phyloP scores from a whole-genome alignment of 2,797 vertebrate species.

The Oreonectes daqikongensis region DNA sequence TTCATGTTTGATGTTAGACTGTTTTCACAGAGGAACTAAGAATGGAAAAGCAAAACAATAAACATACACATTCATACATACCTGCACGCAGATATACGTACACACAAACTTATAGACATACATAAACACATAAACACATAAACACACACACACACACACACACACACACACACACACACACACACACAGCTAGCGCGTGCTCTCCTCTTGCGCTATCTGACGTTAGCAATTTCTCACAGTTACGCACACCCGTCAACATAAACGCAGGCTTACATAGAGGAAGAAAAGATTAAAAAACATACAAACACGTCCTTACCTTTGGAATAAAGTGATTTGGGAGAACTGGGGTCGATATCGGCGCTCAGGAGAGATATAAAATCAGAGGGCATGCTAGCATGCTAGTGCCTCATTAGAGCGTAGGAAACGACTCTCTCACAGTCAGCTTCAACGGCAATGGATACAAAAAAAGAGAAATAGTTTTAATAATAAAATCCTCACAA shows the following conservation, averaged over 20 bases:
- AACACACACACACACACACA: neutral
- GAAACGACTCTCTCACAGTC: constrained; percentile 73
- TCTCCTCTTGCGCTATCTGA: constrained; percentile 29
- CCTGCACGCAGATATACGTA: too few relatives aligned
- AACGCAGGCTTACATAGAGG: neutral
- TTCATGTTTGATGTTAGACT: neutral
- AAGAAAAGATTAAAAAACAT: neutral
- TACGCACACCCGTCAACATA: neutral
- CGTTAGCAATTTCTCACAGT: constrained; percentile 23
- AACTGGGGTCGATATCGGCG: constrained; percentile 95
- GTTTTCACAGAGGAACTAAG: too few relatives aligned
- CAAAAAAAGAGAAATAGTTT: neutral
- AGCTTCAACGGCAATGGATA: constrained; percentile 16
- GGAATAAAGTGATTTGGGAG: constrained; percentile 93
- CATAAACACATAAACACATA: neutral
- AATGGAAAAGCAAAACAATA: too few relatives aligned
- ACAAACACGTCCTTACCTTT: constrained; percentile 82
- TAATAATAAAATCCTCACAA: constrained; percentile 5
- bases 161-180: neutral
- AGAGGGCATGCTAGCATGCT: constrained; percentile 91
- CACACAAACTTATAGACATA: neutral
- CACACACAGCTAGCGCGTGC: constrained; percentile 22
- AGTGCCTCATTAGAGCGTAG: constrained; percentile 81
- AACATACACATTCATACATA: too few relatives aligned
- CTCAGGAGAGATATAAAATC: constrained; percentile 97